phyloP scores from a whole-genome alignment of 1,140 invertebrate species.

The Himalopsyche phryganea region DNA sequence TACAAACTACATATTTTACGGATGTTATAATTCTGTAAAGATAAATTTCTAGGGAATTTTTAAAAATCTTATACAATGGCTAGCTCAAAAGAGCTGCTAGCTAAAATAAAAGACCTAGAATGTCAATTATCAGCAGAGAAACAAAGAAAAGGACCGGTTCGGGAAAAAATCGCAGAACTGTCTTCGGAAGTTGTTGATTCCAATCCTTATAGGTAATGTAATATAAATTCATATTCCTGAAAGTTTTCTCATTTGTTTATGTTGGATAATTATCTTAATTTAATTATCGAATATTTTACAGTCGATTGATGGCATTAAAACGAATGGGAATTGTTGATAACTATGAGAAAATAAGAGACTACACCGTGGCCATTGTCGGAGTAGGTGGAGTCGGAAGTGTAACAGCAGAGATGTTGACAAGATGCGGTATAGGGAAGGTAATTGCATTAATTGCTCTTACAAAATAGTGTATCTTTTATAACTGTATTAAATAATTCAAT shows the following conservation, averaged over 20 bases:
- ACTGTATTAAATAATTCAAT: too few species aligned
- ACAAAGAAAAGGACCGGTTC: conserved; percentile 40
- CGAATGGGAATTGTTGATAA: conserved; percentile 99
- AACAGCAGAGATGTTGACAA: conserved; percentile 97
- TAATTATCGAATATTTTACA: conserved; percentile 47
- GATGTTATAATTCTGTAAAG: too few species aligned
- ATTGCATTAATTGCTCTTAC: conserved; percentile 17
- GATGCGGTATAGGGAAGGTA: conserved; percentile 97
- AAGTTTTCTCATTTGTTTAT: background rate
- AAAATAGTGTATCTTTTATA: too few species aligned
- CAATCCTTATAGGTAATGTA: conserved; percentile 93
- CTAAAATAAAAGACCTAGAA: conserved; percentile 56
- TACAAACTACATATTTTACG: too few species aligned
- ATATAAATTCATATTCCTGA: background rate
- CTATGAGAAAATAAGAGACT: conserved; percentile 92
- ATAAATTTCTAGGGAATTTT: too few species aligned
- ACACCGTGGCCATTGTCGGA: conserved; percentile 93
- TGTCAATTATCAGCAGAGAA: conserved; percentile 51
- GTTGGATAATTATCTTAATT: too few species aligned
- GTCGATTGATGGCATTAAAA: conserved; percentile 97
- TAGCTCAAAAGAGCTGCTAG: conserved; percentile 46
- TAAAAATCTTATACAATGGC: conserved; percentile 37
- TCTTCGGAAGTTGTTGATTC: conserved; percentile 94
- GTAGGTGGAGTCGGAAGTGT: conserved; percentile 98
- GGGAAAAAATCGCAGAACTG: conserved; percentile 73